These are phyloP conservation scores for Ophion ventricosus DNA, from an alignment of 2,888 invertebrate species.

Conservation along the genomic window DNA sequence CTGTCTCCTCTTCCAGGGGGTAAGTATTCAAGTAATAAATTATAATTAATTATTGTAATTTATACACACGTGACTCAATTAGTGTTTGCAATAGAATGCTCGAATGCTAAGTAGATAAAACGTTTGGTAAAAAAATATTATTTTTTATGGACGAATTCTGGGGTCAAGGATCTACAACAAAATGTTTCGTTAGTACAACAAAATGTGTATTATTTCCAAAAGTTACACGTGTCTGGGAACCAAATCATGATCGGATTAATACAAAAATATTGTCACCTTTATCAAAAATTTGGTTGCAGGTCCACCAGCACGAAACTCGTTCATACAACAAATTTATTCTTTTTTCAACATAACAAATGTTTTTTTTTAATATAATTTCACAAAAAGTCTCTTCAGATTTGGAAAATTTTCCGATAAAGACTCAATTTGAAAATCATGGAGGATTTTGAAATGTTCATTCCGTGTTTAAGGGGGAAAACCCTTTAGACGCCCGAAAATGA, in stretches of 20 bases:
- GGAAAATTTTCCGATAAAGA: too few species aligned
- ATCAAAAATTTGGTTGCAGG: neutral
- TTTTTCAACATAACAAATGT: neutral
- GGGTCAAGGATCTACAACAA: neutral
- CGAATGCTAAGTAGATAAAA: neutral
- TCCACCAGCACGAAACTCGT: neutral
- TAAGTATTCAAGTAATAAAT: constrained; percentile 78
- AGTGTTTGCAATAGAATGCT: neutral
- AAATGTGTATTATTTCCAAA: too few species aligned
- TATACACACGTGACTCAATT: constrained; percentile 33
- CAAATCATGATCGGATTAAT: neutral
- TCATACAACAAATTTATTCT: neutral
- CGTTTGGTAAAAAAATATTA: neutral
- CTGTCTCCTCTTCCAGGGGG: constrained; percentile 84
- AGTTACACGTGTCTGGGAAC: too few species aligned
- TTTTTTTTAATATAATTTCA: neutral
- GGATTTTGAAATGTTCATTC: too few species aligned
- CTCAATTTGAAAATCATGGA: too few species aligned
- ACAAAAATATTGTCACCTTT: neutral
- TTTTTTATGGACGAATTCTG: neutral
- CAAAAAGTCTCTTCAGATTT: too few species aligned
- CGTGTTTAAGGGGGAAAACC: too few species aligned
- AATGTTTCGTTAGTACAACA: neutral
- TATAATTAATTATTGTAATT: constrained; percentile 49
- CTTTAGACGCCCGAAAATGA: too few species aligned